Evolutionary conservation across 2,113 vertebrate genomes (phyloP), one percentile per base, ranked within the genome.

Genomic region (Xiphorhynchus elegans): DNA sequence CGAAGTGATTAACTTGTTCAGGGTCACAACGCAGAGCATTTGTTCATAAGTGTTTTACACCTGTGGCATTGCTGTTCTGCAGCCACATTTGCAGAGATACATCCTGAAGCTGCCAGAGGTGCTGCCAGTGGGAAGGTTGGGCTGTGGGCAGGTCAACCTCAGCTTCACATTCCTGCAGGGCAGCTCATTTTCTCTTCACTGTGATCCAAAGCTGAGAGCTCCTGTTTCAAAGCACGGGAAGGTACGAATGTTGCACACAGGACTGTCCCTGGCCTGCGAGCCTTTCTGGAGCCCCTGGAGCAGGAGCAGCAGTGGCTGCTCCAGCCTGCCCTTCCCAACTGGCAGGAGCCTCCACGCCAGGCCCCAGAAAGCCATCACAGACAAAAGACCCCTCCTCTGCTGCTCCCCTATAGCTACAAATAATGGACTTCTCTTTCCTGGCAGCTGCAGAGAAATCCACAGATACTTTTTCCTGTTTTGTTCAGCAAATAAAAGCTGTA

Each of bases 391-490:
- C 7, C 28, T 91, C 80, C 68, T 80, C 74, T 84, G 47, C 66
- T 39, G 68, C 78, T 92, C 47, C 75, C 68, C 37, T 77, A 39
- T 76, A 81, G 80, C 76, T 70, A 49, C 72, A 86, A 92, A 94
- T 86, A 94, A 92, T 42, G 73, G 79, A 85, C 67, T 87, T 84
- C 79, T 70, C 52, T 84, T 88, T 81, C 52, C 77, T 60, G 60
- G 42, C 60, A 86, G 93, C 72, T 40, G 52, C 3, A 0, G n/a
- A 37, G 53, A 70, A 83, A 95, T 87, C 19, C 39, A 44, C 67
- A 81, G 83, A 18, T 62, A 26, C 31, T 83, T 84, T 92, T 72
- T 24, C 9, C 24, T 79, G 77, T 64, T 89, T 88, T 70, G 31
- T 92, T 94, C 86, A 53, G 69, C 56, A 90, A 74, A 70, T 87